phyloP scores from a whole-genome alignment of 2,888 invertebrate genomes.

The Platycheirus albimanus region DNA sequence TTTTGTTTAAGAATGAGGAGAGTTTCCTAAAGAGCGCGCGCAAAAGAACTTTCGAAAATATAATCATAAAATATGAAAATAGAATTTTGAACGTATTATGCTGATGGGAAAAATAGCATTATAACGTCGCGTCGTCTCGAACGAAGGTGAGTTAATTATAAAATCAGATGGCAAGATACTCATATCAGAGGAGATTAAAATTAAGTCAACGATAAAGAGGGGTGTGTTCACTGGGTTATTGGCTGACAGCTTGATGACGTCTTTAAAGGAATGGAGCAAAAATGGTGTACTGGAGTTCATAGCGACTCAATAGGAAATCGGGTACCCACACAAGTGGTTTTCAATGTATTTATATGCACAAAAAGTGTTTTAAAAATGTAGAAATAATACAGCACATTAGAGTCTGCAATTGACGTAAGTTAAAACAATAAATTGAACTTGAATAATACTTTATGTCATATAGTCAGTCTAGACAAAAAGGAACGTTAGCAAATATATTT shows the following conservation, averaged over 20 bases:
- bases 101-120: slow-evolving; percentile 18
- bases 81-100: slow-evolving; percentile 21
- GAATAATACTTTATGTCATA: background rate
- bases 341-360: background rate
- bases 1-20: slow-evolving; percentile 23
- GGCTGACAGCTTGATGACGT: slow-evolving; percentile 22
- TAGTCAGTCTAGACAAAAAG: slow-evolving; percentile 24
- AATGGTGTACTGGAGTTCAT: background rate
- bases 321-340: background rate
- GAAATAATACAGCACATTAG: no score
- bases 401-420: no score
- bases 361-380: no score
- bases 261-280: background rate
- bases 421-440: background rate
- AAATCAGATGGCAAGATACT: background rate
- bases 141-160: slow-evolving; percentile 25
- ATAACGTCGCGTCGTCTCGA: slow-evolving; percentile 1
- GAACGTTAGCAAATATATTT: slow-evolving; percentile 4
- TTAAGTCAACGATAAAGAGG: background rate
- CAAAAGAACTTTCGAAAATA: slow-evolving; percentile 33
- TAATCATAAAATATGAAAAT: slow-evolving; percentile 37
- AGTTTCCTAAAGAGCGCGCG: slow-evolving; percentile 41
- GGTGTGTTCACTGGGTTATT: slow-evolving; percentile 11
- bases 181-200: slow-evolving; percentile 4
- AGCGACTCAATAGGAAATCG: background rate